Evolutionary conservation across 2,888 invertebrate species (phyloP).

Genomic region (Subacronicta megacephala): DNA sequence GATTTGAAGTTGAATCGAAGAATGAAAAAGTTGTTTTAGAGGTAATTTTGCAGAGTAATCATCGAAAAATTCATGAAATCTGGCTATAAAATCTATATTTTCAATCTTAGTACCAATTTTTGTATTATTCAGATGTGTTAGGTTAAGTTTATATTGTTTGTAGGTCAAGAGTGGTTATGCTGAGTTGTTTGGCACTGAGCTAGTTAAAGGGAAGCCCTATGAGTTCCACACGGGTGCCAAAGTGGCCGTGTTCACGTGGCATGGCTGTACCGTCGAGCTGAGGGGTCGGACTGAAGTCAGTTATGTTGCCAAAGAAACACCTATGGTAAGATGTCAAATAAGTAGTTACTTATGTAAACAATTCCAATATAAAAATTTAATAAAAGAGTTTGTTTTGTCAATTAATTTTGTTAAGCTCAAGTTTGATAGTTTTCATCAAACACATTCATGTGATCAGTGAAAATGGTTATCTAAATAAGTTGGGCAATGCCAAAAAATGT

Average conservation of each 20-base stretch:
- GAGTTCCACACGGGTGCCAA: slow-evolving; percentile 97
- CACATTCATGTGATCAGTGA: too few species aligned
- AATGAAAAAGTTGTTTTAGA: slow-evolving; percentile 95
- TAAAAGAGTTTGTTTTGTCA: too few species aligned
- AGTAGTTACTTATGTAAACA: too few species aligned
- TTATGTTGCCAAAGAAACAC: slow-evolving; percentile 98
- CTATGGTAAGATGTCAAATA: slow-evolving; percentile 92
- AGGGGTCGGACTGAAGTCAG: slow-evolving; percentile 97
- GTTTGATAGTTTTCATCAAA: too few species aligned
- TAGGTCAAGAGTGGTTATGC: slow-evolving; percentile 97
- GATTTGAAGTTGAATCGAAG: slow-evolving; percentile 97
- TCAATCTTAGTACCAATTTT: not conserved
- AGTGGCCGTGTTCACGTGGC: slow-evolving; percentile 98
- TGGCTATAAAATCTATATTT: not conserved
- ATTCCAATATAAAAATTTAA: too few species aligned
- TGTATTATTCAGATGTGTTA: not conserved
- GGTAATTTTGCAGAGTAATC: slow-evolving; percentile 77
- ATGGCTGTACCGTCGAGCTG: slow-evolving; percentile 96
- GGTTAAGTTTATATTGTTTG: slow-evolving; percentile 48
- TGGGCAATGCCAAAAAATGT: too few species aligned
- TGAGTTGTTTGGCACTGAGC: slow-evolving; percentile 98
- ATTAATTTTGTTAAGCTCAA: too few species aligned
- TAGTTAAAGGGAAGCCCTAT: slow-evolving; percentile 97
- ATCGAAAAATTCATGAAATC: not conserved
- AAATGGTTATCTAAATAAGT: too few species aligned